Evolutionary conservation across 64 coral and sea anemone genomes (phyloP).

Genomic region (Stylophora pistillata): DNA sequence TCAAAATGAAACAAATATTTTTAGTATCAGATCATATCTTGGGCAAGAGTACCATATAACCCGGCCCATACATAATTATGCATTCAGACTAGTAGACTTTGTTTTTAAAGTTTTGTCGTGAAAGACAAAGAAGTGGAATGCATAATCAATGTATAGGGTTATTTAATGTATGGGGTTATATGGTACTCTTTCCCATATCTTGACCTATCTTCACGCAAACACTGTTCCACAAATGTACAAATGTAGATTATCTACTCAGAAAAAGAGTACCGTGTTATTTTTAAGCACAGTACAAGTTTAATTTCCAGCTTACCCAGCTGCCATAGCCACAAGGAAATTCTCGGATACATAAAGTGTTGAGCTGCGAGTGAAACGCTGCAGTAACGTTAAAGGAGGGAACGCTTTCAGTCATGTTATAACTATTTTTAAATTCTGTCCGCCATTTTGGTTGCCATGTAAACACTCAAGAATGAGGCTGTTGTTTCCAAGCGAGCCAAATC

Average conservation of each 20-base stretch:
- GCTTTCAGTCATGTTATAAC: constrained; percentile 26
- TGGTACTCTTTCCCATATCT: no score
- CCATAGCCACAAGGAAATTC: constrained; percentile 99
- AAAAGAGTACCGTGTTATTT: no score
- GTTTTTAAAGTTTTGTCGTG: no score
- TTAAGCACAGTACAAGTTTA: background rate
- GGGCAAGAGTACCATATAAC: no score
- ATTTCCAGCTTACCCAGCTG: constrained; percentile 72
- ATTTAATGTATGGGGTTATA: no score
- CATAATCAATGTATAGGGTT: no score
- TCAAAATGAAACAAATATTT: background rate
- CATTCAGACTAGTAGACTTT: no score
- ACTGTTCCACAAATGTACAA: no score
- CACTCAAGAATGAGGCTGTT: constrained; percentile 38
- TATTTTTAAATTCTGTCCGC: background rate
- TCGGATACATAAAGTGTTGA: constrained; percentile 77
- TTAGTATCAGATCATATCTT: background rate
- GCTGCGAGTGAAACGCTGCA: constrained; percentile 86
- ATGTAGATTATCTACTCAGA: no score
- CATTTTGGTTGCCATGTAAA: constrained; percentile 86
- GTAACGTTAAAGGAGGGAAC: constrained; percentile 52
- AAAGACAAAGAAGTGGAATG: no score
- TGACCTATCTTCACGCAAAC: no score
- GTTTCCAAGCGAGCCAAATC: constrained; percentile 12
- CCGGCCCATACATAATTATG: no score